Conservation (phyloP, 2,888 invertebrate genomes). For the Autographa gamma region DNA sequence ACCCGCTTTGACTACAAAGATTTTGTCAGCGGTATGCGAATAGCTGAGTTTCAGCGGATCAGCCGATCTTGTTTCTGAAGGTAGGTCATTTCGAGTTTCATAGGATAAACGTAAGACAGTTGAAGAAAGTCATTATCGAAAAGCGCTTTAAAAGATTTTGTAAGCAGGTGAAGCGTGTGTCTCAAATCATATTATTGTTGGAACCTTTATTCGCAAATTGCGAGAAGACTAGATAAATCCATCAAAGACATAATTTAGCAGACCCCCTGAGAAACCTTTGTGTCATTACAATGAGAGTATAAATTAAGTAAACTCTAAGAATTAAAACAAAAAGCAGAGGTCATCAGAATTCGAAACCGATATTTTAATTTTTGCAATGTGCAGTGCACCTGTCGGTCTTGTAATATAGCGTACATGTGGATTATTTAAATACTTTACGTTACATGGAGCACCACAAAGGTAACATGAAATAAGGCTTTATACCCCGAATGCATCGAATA, state of each 20-base stretch:
- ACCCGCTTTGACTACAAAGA: slow-evolving; percentile 81
- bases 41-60: slow-evolving; percentile 72
- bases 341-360: slow-evolving; percentile 47
- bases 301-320: slow-evolving; percentile 18
- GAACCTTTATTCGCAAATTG: slow-evolving; percentile 42
- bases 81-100: slow-evolving; percentile 71
- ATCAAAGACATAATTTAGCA: slow-evolving; percentile 37
- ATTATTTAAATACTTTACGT: slow-evolving; percentile 58
- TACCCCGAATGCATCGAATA: slow-evolving; percentile 37
- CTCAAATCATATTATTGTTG: slow-evolving; percentile 49
- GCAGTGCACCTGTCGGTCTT: slow-evolving; percentile 53
- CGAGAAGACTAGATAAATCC: slow-evolving; percentile 25
- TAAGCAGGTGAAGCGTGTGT: slow-evolving; percentile 46
- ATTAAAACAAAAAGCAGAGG: slow-evolving; percentile 23
- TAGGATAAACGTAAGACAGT: slow-evolving; percentile 59
- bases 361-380: slow-evolving; percentile 55
- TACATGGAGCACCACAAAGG: slow-evolving; percentile 51
- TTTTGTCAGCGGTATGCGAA: slow-evolving; percentile 79
- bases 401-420: slow-evolving; percentile 56
- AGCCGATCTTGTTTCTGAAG: slow-evolving; percentile 75
- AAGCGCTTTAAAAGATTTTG: slow-evolving; percentile 62
- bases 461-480: slow-evolving; percentile 52
- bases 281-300: slow-evolving; percentile 26
- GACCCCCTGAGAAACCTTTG: slow-evolving; percentile 17
- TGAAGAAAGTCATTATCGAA: slow-evolving; percentile 63